A percentile compares a stretch with the other conserved stretches of the same genome.
These are phyloP conservation scores for Colletes collaris DNA, from an alignment of 2,888 invertebrate genomes.

Conservation along the genomic window DNA sequence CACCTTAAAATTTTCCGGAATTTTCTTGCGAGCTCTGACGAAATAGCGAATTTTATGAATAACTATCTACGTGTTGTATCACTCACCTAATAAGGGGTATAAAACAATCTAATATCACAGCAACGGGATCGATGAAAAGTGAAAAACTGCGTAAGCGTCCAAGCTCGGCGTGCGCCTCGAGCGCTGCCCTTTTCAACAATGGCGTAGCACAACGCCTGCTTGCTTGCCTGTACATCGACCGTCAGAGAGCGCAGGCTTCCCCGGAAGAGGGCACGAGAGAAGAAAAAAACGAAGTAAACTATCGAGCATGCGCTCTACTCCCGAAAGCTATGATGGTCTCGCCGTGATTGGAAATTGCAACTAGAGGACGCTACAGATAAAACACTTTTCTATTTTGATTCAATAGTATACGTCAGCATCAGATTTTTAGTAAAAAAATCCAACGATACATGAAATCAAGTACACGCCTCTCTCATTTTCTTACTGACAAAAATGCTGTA, in stretches of 20 bases:
- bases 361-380: constrained; percentile 44
- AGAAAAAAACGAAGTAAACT: constrained; percentile 66
- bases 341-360: constrained; percentile 57
- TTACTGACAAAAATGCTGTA: not conserved
- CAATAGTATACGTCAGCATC: not conserved
- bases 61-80: constrained; percentile 31
- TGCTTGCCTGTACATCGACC: constrained; percentile 56
- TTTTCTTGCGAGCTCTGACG: constrained; percentile 29
- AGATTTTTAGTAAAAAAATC: not conserved
- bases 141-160: constrained; percentile 71
- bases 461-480: not conserved
- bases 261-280: constrained; percentile 65
- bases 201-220: constrained; percentile 76
- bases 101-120: constrained; percentile 77
- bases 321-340: constrained; percentile 38
- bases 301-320: constrained; percentile 65
- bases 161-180: constrained; percentile 76
- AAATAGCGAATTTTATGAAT: constrained; percentile 3
- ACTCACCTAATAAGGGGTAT: constrained; percentile 69
- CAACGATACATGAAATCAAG: not conserved
- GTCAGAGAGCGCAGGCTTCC: constrained; percentile 67
- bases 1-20: constrained; percentile 41
- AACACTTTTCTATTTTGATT: constrained; percentile 2
- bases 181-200: constrained; percentile 81
- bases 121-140: constrained; percentile 71